Evolutionary conservation across 2,797 vertebrate species (phyloP).

Genomic region (Pseudomugil gertrudae): DNA sequence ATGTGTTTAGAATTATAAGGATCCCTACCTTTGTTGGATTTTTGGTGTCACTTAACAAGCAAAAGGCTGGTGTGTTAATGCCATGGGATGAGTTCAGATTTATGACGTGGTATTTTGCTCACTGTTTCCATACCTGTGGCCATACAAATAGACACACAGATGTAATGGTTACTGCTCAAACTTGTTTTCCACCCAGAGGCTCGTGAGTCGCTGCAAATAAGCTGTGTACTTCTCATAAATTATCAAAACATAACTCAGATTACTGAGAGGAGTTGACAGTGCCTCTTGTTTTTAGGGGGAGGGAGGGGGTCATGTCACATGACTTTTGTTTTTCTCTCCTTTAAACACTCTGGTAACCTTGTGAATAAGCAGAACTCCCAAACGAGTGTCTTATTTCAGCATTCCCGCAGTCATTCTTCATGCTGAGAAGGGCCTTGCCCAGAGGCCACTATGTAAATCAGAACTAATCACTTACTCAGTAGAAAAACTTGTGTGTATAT

Average conservation of each 20-base stretch:
- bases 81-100: constrained; percentile 8
- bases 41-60: constrained; percentile 23
- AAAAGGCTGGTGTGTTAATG: constrained; percentile 32
- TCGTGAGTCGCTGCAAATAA: constrained; percentile 23
- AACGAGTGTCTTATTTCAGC: constrained; percentile 1
- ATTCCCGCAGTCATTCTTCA: neutral
- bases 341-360: neutral
- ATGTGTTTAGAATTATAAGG: neutral
- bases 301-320: too few species aligned
- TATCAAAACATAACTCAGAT: constrained; percentile 18
- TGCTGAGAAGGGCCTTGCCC: neutral
- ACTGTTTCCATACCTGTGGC: too few species aligned
- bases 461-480: neutral
- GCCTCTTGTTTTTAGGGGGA: neutral
- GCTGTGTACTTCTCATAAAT: constrained; percentile 35
- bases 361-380: neutral
- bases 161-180: neutral
- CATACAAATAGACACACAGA: neutral
- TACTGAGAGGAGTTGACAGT: neutral
- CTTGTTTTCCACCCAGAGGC: neutral
- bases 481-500: neutral
- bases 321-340: constrained; percentile 14
- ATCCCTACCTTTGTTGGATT: neutral
- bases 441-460: neutral
- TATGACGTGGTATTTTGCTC: constrained; percentile 4